Evolutionary conservation across 2,113 vertebrate genomes (phyloP).

Genomic region (Neopipo cinnamomea): DNA sequence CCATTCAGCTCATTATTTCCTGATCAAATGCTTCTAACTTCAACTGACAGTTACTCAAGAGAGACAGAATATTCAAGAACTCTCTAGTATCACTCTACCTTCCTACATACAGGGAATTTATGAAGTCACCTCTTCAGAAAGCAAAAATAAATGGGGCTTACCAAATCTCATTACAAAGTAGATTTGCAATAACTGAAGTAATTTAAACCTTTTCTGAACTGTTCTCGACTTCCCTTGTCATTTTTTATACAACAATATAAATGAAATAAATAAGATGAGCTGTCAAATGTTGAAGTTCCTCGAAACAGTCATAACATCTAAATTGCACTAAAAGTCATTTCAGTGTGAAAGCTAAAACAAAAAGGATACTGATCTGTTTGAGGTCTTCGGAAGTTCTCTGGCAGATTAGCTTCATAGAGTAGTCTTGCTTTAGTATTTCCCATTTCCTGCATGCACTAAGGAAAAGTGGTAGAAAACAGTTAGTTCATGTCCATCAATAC

Average conservation of each 20-base stretch:
- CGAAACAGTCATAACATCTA: background rate
- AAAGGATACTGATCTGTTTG: conserved; percentile 99
- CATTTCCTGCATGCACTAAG: conserved; percentile 97
- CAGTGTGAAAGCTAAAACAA: background rate
- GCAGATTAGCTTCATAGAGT: conserved; percentile 95
- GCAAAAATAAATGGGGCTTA: conserved; percentile 40
- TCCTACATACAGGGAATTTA: background rate
- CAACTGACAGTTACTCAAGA: background rate
- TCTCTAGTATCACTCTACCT: background rate
- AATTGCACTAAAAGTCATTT: background rate
- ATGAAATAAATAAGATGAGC: background rate
- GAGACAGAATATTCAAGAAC: background rate
- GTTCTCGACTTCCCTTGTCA: background rate
- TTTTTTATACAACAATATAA: background rate
- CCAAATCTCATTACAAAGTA: background rate
- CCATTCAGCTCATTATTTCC: conserved; percentile 1
- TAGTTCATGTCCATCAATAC: background rate
- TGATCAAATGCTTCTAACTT: background rate
- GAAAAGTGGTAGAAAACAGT: background rate
- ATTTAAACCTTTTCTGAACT: conserved; percentile 24
- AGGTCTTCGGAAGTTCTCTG: conserved; percentile 93
- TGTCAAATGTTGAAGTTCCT: background rate
- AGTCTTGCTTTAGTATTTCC: conserved; percentile 90
- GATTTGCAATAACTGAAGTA: background rate
- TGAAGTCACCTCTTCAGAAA: background rate